These are phyloP conservation scores for Heliconius aoede DNA, from an alignment of 2,888 invertebrate species.

Conservation along the genomic window DNA sequence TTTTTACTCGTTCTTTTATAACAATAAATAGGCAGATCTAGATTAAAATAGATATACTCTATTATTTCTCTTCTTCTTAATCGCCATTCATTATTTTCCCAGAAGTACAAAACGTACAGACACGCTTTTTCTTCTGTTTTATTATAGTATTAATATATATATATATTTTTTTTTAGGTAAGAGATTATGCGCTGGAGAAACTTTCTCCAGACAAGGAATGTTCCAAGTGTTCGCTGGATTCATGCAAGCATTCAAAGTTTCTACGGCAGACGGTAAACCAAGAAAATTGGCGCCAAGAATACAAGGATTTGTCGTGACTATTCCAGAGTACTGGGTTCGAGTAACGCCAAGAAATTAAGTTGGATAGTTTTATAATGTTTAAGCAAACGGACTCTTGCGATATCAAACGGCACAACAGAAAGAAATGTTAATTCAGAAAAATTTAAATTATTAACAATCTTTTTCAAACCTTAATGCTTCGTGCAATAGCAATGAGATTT, in stretches of 20 bases:
- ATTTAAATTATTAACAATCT: not conserved
- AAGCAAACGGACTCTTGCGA: not conserved
- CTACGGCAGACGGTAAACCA: slow-evolving; percentile 78
- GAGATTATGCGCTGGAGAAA: slow-evolving; percentile 88
- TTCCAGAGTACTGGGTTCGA: slow-evolving; percentile 85
- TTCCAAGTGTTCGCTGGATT: slow-evolving; percentile 85
- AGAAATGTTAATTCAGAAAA: not conserved
- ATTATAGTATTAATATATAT: not conserved
- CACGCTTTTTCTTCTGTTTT: not conserved
- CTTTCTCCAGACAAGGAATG: slow-evolving; percentile 86
- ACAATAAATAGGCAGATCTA: not conserved
- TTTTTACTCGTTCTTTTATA: not conserved
- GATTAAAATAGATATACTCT: no score
- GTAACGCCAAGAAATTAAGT: slow-evolving; percentile 65
- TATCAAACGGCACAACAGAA: slow-evolving; percentile 6
- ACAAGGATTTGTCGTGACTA: slow-evolving; percentile 83
- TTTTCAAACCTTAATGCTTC: not conserved
- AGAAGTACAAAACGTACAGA: not conserved
- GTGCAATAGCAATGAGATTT: not conserved
- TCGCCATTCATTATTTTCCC: no score
- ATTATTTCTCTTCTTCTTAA: no score
- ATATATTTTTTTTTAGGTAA: slow-evolving; percentile 75
- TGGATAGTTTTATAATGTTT: not conserved
- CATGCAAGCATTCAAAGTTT: slow-evolving; percentile 85
- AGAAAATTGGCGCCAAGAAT: slow-evolving; percentile 62